phyloP scores from a whole-genome alignment of 2,113 vertebrate genomes.

The Charina bottae region DNA sequence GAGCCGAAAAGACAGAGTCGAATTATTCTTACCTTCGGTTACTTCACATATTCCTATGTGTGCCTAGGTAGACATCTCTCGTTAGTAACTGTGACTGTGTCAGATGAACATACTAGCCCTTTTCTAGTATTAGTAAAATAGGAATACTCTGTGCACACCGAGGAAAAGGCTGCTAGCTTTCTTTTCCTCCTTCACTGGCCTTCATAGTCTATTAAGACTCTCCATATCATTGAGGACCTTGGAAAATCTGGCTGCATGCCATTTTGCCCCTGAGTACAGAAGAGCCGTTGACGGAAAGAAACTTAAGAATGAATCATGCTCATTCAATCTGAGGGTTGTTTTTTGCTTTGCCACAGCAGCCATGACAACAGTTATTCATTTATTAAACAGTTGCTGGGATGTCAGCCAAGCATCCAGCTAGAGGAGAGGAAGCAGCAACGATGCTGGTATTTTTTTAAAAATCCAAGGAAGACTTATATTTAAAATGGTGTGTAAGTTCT shows the following conservation, averaged over 20 bases:
- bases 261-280: not conserved
- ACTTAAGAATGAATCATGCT: not conserved
- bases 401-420: constrained; percentile 8
- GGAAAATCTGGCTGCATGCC: not conserved
- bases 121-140: not conserved
- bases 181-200: not conserved
- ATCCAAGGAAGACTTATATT: constrained; percentile 9
- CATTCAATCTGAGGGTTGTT: not conserved
- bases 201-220: not conserved
- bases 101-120: not conserved
- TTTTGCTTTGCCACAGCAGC: constrained; percentile 42
- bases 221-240: not conserved
- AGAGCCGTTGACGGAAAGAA: not conserved
- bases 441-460: constrained; percentile 21
- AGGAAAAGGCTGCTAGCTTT: not conserved
- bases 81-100: not conserved
- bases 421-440: not conserved
- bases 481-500: not conserved
- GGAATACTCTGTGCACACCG: not conserved
- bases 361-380: constrained; percentile 50
- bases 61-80: not conserved
- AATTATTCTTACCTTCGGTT: not conserved
- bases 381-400: constrained; percentile 38
- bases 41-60: not conserved
- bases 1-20: not conserved